Base-by-base conservation (phyloP, 2,888 invertebrate genomes). In the Cistogaster globosa region DNA sequence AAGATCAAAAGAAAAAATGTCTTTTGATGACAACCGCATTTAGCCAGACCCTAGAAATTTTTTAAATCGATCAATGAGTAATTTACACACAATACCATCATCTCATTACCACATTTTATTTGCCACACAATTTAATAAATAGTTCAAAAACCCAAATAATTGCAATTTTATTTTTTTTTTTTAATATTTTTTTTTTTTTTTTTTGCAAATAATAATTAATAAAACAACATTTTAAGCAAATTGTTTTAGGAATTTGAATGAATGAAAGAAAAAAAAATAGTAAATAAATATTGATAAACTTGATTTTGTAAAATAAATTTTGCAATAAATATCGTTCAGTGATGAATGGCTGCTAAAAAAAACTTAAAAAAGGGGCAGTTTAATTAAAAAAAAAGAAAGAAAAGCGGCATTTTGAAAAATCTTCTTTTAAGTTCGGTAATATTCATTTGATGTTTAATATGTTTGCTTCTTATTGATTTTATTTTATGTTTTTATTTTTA, bases 371-470 rank as follows among this genome's bases (percentile, higher is more conserved):
- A 9, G 55, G 55, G 55, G 55, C 48, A 51, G 55, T 60, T 69
- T 62, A 53, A 62, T 51, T 68, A 62, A 42, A 14, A 32, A 12
- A 16, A 18, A 20, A 53, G 42, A 62, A 77, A 77, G 69, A 69
- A 79, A 76, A 68, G 81, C 82, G 82, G 85, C 78, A 51, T 58
- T 63, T 75, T 82, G 60, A 75, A 78, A 75, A 82, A 82, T 77
- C 67, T 67, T 65, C 74, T 85, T 85, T 82, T 48, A 75, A 74
- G 85, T 82, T 82, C 85, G 82, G 82, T 62, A 82, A 85, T 85
- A 85, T 82, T 78, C 71, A 75, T 82, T 85, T 78, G 82, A 85
- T 79, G 69, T 82, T 68, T 68, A 80, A 57, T 62, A 72, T 53
- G 51, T 78, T 51, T 78, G 32, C 42, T 83, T 57, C 18, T 58